Percentiles rank a stretch among this genome's conserved stretches.
phyloP scores from a whole-genome alignment of 2,113 vertebrate genomes.

The Murina feae region DNA sequence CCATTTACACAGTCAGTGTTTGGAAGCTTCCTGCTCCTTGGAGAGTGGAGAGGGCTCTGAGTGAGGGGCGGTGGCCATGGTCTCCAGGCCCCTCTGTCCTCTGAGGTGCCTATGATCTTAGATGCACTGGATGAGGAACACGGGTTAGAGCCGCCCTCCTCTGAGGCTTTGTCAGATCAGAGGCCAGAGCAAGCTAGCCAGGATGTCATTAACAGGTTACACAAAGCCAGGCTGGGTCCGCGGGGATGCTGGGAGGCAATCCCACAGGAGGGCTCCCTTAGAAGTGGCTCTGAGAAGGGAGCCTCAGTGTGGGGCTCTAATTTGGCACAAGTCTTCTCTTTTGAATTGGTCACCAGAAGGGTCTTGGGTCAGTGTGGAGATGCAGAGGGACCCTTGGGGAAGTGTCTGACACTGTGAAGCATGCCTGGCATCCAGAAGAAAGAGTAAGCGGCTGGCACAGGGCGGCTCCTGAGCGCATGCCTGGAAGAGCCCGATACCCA shows the following conservation, averaged over 20 bases:
- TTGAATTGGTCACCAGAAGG: constrained; percentile 9
- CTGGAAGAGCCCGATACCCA: not conserved
- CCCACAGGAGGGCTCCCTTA: constrained; percentile 13
- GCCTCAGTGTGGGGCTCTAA: not conserved
- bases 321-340: constrained; percentile 55
- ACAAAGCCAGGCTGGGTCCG: not conserved
- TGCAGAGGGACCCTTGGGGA: not conserved
- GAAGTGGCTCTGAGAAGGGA: not conserved
- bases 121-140: not conserved
- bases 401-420: not conserved
- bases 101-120: not conserved
- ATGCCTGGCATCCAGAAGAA: constrained; percentile 46
- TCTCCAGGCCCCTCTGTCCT: not conserved
- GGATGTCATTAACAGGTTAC: constrained; percentile 9
- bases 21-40: not conserved
- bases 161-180: not conserved
- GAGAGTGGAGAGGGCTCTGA: not conserved
- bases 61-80: not conserved
- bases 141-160: not conserved
- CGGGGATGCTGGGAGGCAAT: not conserved
- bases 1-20: not conserved
- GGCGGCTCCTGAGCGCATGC: not conserved
- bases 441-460: constrained; percentile 30
- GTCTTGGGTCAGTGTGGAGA: not conserved
- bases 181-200: not conserved